phyloP scores from a whole-genome alignment of 2,113 vertebrate species.

The Calidris pugnax region DNA sequence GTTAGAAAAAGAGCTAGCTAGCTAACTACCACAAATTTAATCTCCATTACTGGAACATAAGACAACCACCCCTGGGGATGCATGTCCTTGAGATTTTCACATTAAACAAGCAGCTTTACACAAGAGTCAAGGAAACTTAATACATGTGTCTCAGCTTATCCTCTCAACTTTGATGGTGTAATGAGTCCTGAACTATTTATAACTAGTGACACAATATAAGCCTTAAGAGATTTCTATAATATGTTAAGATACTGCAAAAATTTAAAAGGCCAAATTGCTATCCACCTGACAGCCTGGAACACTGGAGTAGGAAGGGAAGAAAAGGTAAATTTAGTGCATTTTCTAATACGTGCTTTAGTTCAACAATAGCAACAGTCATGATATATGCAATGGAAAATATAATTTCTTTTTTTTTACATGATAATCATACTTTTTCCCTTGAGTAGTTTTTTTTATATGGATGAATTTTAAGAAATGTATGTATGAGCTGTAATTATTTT shows the following conservation, averaged over 20 bases:
- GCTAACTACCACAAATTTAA: slow-evolving; percentile 74
- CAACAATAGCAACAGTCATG: background rate
- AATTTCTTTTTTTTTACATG: background rate
- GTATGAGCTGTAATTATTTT: background rate
- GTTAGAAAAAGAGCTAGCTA: slow-evolving; percentile 72
- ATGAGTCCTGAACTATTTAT: slow-evolving; percentile 19
- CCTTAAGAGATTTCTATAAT: slow-evolving; percentile 6
- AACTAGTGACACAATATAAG: slow-evolving; percentile 23
- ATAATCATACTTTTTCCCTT: background rate
- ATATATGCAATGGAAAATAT: background rate
- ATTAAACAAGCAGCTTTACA: slow-evolving; percentile 48
- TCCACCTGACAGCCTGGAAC: background rate
- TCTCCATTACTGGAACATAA: slow-evolving; percentile 74
- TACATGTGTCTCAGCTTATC: background rate
- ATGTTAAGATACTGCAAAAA: background rate
- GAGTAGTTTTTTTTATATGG: background rate
- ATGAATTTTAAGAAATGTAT: background rate
- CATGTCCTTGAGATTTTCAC: slow-evolving; percentile 65
- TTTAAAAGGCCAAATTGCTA: background rate
- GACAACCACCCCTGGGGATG: slow-evolving; percentile 58
- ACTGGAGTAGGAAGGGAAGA: background rate
- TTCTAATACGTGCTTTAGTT: background rate
- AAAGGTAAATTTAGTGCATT: background rate
- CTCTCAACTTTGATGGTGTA: slow-evolving; percentile 25
- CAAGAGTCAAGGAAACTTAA: slow-evolving; percentile 52